Evolutionary conservation across 2,113 vertebrate genomes (phyloP), one percentile per base, ranked within the genome.

Genomic region (Prunella himalayana): DNA sequence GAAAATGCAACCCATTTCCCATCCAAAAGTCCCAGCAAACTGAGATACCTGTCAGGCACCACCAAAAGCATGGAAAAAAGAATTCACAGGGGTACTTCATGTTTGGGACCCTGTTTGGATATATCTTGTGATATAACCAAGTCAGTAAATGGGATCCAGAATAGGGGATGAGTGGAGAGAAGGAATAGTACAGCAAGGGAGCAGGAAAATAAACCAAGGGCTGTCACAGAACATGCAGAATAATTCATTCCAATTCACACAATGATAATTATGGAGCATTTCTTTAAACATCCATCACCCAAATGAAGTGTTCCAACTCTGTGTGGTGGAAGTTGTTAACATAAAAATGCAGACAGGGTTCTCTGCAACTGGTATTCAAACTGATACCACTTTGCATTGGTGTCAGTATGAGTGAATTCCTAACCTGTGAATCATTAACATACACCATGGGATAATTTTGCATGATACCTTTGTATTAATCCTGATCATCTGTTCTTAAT

Each of bases 281-380:
- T 86, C 65, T 86, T 89, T 64, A 69, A 91, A 82, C 75, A 87
- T n/a, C 86, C 73, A 6, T 94, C 5, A 9, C 78, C 78, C 75
- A 61, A 57, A 70, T 28, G 33, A 63, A 92, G 80, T 35, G 22
- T 63, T 86, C 70, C 76, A 69, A 25, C 82, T 82, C 66, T 0
- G 0, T 28, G 17, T 79, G 73, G 57, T 86, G 75, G 71, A 85
- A 87, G 66, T 8, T 88, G 81, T 91, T 96, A 92, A 53, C 91
- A 90, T 90, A 90, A 95, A 88, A 96, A 97, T 87, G 89, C 17
- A 1, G 93, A 65, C 75, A 5, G 84, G 45, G 66, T 79, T 97
- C 91, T 88, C 59, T 25, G 59, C 68, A 53, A 70, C 91, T 76
- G 65, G 84, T 92, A 82, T 94, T 71, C 85, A 79, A 18, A 63